phyloP scores from a whole-genome alignment of 2,797 vertebrate species.

The Gymnothorax reevesii region DNA sequence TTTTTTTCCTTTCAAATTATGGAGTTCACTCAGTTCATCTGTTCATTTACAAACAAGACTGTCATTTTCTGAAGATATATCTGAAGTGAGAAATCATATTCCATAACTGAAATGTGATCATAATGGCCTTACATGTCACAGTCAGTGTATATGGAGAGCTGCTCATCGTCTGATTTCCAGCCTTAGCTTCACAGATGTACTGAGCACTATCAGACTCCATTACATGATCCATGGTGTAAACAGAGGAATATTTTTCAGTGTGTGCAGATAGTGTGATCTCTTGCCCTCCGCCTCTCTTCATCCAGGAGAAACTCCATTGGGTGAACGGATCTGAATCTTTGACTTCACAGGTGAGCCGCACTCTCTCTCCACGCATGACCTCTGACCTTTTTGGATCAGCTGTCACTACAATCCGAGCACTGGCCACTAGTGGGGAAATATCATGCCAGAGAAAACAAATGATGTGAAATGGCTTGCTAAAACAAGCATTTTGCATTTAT shows the following conservation, averaged over 20 bases:
- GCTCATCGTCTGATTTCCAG: neutral
- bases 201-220: neutral
- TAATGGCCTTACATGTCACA: neutral
- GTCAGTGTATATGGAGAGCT: neutral
- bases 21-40: too few relatives aligned
- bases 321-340: neutral
- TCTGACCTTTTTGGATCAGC: neutral
- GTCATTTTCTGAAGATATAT: too few relatives aligned
- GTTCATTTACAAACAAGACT: too few relatives aligned
- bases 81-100: neutral
- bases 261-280: neutral
- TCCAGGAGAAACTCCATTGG: neutral
- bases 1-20: too few relatives aligned
- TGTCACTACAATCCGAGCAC: neutral
- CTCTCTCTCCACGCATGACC: neutral
- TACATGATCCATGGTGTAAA: neutral
- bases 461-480: neutral
- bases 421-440: neutral
- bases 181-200: neutral
- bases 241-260: neutral
- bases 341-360: neutral
- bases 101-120: neutral
- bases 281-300: neutral
- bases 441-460: neutral
- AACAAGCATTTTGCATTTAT: neutral